Conservation (phyloP, 2,888 invertebrate genomes). For the Campaea margaritaria region DNA sequence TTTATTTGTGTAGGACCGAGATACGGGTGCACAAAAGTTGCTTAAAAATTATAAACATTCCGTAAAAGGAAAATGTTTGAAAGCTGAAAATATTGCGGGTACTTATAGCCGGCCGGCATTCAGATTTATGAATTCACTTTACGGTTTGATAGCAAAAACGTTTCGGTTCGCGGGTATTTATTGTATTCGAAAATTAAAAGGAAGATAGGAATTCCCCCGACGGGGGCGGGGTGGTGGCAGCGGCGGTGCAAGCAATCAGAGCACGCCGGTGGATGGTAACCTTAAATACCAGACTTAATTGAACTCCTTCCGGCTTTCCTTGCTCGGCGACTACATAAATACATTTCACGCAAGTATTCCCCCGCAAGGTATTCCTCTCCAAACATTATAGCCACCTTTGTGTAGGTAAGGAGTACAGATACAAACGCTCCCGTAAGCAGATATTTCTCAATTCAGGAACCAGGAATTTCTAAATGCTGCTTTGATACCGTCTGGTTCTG, state of each 20-base stretch:
- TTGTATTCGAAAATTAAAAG: constrained; percentile 83
- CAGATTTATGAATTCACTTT: constrained; percentile 50
- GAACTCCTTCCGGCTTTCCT: constrained; percentile 76
- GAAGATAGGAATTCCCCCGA: constrained; percentile 70
- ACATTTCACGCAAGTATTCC: constrained; percentile 73
- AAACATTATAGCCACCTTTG: constrained; percentile 27
- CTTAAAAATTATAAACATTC: constrained; percentile 32
- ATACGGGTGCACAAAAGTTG: constrained; percentile 9
- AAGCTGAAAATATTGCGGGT: constrained; percentile 38
- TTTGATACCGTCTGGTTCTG: constrained; percentile 50
- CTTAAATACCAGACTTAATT: constrained; percentile 85
- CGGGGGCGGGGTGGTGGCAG: constrained; percentile 51
- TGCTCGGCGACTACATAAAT: constrained; percentile 75
- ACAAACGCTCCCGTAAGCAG: constrained; percentile 31
- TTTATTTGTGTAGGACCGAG: no score
- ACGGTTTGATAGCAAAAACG: constrained; percentile 58
- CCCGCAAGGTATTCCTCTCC: constrained; percentile 71
- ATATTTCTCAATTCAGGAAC: constrained; percentile 40
- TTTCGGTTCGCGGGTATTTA: constrained; percentile 73
- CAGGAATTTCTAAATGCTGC: constrained; percentile 51
- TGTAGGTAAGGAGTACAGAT: constrained; percentile 7
- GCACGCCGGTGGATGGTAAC: constrained; percentile 77
- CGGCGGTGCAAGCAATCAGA: constrained; percentile 69
- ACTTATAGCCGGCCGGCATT: constrained; percentile 38
- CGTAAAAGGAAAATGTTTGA: constrained; percentile 32